Base-by-base conservation (phyloP, 2,113 vertebrate species). In the Microtus richardsoni region DNA sequence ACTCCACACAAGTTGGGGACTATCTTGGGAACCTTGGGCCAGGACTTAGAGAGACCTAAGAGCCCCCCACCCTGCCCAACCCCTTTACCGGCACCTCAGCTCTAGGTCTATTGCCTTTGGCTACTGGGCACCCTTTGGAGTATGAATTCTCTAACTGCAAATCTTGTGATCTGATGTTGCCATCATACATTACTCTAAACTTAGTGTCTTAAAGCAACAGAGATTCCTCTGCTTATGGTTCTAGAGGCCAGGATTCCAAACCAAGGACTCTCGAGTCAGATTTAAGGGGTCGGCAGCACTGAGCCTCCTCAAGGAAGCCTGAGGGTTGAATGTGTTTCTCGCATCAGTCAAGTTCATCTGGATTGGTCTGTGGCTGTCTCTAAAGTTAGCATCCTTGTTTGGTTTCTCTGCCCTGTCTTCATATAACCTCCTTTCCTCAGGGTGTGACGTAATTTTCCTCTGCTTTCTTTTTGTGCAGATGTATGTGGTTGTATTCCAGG, bases 61-160 rank as follows among this genome's bases (percentile, higher is more conserved):
- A 30, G 62, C 14, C 24, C 19, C 39, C 44, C 16, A 1, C 16
- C 54, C 54, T 0, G 5, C 54, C 54, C 54, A 58, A 5, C 8
- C 8, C 30, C 28, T 54, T 66, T 30, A 70, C 10, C 2, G 75
- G 33, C 22, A 10, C 13, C 30, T 28, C 22, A 28, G 62, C 36
- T 10, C 68, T 66, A 5, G 73, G 73, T 30, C 36, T 47, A 17
- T 44, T 21, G 7, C 44, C 1, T 0, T 21, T 24, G 73, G 44
- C 28, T 26, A 52, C 28, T 8, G 4, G 30, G n/a, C 5, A 79
- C 39, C 26, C 2, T 0, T 3, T 41, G 36, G 33, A 44, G 4
- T 4, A 3, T 0, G 33, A 47, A 4, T 21, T 36, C 74, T 73
- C 9, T 17, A 2, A 11, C 71, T 17, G 58, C 30, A 36, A 2